Evolutionary conservation across 2,797 vertebrate species (phyloP).

Genomic region (Streptopelia turtur): DNA sequence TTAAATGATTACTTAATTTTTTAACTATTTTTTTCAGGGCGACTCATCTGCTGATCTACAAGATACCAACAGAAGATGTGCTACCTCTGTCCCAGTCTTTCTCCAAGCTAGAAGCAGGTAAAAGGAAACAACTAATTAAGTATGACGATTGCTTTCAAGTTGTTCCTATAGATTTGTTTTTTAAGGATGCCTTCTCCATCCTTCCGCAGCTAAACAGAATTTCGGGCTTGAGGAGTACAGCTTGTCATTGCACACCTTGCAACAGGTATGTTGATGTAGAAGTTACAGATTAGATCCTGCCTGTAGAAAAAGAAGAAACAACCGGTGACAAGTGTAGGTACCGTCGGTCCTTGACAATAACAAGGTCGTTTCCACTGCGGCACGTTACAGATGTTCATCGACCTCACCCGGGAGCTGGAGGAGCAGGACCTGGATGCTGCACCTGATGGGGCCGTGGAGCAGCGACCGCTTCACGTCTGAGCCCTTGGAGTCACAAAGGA

Average conservation of each 20-base stretch:
- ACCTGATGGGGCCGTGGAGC: conserved; percentile 79
- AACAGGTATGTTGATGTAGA: conserved; percentile 78
- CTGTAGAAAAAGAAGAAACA: neutral
- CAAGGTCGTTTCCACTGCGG: accelerated
- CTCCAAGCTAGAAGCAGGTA: conserved; percentile 87
- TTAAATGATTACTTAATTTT: neutral
- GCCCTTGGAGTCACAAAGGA: neutral
- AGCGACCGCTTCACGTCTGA: conserved; percentile 80
- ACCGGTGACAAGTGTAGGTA: accelerated
- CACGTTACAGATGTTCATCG: conserved; percentile 81
- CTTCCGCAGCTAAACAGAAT: conserved; percentile 79
- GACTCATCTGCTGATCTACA: conserved; percentile 86
- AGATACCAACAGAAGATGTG: conserved; percentile 86
- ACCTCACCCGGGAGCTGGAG: conserved; percentile 86
- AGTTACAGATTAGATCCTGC: neutral
- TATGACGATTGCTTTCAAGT: neutral
- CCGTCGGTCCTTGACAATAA: neutral
- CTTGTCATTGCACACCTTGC: conserved; percentile 87
- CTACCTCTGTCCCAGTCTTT: conserved; percentile 85
- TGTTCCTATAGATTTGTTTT: neutral
- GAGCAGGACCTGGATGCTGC: conserved; percentile 80
- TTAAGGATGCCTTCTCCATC: neutral
- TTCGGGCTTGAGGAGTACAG: conserved; percentile 88
- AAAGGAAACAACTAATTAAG: neutral
- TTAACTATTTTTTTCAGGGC: conserved; percentile 73